Evolutionary conservation across 2,113 vertebrate genomes (phyloP).

Genomic region (Dunckerocampus dactyliophorus): DNA sequence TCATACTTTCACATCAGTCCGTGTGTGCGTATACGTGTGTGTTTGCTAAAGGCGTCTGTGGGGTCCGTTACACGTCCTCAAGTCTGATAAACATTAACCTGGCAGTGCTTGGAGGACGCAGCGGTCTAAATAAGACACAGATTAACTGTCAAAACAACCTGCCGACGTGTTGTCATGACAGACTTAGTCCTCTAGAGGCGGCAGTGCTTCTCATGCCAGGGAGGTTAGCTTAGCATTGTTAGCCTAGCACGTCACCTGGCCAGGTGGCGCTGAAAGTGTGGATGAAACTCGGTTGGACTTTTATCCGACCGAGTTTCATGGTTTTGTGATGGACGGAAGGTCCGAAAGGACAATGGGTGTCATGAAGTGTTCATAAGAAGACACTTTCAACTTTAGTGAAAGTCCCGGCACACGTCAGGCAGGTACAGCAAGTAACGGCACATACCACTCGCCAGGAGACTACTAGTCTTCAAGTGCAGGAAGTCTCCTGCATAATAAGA

Average conservation of each 20-base stretch:
- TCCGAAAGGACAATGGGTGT: too few species aligned
- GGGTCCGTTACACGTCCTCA: constrained; percentile 65
- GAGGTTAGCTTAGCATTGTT: not conserved
- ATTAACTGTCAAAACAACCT: not conserved
- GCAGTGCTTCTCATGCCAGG: not conserved
- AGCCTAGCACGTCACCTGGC: not conserved
- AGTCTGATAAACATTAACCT: constrained; percentile 65
- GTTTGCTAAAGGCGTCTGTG: constrained; percentile 49
- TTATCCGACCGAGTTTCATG: too few species aligned
- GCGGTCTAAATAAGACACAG: not conserved
- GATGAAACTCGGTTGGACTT: too few species aligned
- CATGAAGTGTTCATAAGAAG: not conserved
- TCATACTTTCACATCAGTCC: constrained; percentile 7
- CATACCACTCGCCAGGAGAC: constrained; percentile 52
- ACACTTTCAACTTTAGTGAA: not conserved
- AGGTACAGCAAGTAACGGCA: constrained; percentile 67
- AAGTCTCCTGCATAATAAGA: not conserved
- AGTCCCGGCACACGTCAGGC: constrained; percentile 41
- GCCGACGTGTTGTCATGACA: not conserved
- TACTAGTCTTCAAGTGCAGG: not conserved
- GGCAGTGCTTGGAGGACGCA: not conserved
- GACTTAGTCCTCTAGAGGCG: not conserved
- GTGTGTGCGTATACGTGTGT: constrained; percentile 6
- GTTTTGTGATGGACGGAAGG: too few species aligned
- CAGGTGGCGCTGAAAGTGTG: too few species aligned